Evolutionary conservation across 2,113 vertebrate genomes (phyloP).

Genomic region (Eulemur rufifrons): DNA sequence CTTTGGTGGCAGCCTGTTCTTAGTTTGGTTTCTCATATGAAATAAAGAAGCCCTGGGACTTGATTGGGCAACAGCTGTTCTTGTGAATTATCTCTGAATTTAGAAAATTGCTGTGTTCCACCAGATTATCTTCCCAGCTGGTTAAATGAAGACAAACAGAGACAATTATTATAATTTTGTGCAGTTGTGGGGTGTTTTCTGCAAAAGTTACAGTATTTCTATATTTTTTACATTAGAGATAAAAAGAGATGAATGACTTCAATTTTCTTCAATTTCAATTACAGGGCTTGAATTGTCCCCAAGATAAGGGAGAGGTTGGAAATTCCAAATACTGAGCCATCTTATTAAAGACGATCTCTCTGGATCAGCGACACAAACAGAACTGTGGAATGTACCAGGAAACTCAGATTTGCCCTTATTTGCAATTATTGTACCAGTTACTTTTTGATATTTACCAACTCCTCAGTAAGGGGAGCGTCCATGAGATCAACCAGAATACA

Average conservation of each 20-base stretch:
- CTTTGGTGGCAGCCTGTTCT: neutral
- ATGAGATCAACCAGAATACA: accelerated
- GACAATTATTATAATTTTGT: conserved; percentile 76
- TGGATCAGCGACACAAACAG: neutral
- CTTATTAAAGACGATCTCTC: neutral
- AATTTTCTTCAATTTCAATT: conserved; percentile 63
- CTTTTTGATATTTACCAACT: neutral
- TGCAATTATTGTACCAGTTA: neutral
- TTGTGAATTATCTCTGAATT: conserved; percentile 67
- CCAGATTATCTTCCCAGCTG: conserved; percentile 70
- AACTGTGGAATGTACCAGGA: neutral
- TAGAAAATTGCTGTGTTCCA: conserved; percentile 65
- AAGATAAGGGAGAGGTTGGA: neutral
- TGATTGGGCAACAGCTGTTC: conserved; percentile 66
- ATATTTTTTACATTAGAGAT: conserved; percentile 77
- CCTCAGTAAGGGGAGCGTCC: neutral
- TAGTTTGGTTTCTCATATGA: neutral
- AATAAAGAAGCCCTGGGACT: neutral
- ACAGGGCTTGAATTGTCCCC: conserved; percentile 10
- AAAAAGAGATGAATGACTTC: conserved; percentile 75
- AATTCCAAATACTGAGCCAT: neutral
- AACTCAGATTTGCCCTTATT: neutral
- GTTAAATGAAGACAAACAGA: conserved; percentile 74
- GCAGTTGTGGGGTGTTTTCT: conserved; percentile 47
- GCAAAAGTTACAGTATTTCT: conserved; percentile 74